Conservation (phyloP, 2,797 vertebrate genomes). For the Picus viridis region DNA sequence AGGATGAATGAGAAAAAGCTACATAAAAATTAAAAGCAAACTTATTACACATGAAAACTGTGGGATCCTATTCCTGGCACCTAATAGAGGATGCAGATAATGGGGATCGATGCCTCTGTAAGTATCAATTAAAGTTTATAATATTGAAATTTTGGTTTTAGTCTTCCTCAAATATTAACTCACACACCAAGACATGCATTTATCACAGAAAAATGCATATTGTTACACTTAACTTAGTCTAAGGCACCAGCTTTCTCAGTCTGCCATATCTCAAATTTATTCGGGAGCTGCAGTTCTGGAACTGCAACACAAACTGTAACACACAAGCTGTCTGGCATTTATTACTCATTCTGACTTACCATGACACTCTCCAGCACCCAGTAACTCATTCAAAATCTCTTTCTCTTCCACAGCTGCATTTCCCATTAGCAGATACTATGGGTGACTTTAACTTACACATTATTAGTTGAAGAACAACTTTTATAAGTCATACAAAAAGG, state of each 20-base stretch:
- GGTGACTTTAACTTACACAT: not conserved
- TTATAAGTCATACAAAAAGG: not conserved
- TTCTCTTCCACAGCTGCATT: not conserved
- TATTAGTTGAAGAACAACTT: not conserved
- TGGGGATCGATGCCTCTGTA: rapidly evolving
- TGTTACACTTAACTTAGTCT: not conserved
- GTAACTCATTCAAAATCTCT: not conserved
- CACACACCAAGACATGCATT: not conserved
- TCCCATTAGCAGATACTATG: not conserved
- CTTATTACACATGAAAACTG: rapidly evolving
- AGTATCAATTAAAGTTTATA: not conserved
- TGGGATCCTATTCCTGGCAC: not conserved
- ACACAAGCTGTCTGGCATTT: not conserved
- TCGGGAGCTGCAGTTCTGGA: not conserved
- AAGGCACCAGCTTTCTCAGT: rapidly evolving
- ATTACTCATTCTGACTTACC: not conserved
- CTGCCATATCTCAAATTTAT: not conserved
- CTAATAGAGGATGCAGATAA: not conserved
- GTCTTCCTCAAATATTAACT: not conserved
- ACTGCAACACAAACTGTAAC: too few species aligned
- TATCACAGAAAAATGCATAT: not conserved
- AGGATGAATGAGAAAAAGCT: not conserved
- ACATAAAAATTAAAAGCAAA: not conserved
- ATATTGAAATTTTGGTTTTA: not conserved
- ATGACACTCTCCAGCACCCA: not conserved